These are phyloP conservation scores for Sapayoa aenigma DNA, from an alignment of 2,113 vertebrate species.

Conservation along the genomic window DNA sequence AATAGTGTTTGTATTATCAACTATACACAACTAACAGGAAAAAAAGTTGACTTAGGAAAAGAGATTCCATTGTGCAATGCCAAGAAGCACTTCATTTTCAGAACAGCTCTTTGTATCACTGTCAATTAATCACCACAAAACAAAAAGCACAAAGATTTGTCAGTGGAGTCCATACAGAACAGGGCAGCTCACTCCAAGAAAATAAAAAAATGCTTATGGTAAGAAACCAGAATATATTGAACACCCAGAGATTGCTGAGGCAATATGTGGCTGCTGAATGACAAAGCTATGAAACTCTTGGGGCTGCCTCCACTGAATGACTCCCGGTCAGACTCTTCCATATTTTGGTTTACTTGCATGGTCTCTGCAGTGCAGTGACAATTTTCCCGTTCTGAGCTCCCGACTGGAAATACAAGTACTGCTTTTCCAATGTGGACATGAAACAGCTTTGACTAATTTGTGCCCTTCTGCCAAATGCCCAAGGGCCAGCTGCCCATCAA, in stretches of 20 bases:
- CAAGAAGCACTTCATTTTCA: neutral
- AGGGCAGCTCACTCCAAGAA: neutral
- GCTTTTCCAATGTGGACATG: neutral
- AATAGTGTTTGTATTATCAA: neutral
- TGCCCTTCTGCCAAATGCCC: neutral
- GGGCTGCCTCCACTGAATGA: neutral
- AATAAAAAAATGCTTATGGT: neutral
- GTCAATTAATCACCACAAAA: fast-evolving
- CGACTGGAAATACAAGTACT: neutral
- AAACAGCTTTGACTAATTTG: neutral
- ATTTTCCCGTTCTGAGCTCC: neutral
- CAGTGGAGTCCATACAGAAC: neutral
- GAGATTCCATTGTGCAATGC: neutral
- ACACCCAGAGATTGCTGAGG: neutral
- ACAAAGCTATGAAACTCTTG: neutral
- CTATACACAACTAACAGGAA: neutral
- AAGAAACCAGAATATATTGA: neutral
- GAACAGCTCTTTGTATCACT: neutral
- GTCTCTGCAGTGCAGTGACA: neutral
- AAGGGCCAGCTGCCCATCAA: neutral
- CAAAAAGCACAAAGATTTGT: neutral
- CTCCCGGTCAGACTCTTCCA: neutral
- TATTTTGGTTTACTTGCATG: neutral
- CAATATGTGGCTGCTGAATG: neutral
- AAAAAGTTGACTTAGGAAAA: neutral